Evolutionary conservation across 2,888 invertebrate genomes (phyloP), one percentile per base, ranked within the genome.

Genomic region (Heliconius sara): DNA sequence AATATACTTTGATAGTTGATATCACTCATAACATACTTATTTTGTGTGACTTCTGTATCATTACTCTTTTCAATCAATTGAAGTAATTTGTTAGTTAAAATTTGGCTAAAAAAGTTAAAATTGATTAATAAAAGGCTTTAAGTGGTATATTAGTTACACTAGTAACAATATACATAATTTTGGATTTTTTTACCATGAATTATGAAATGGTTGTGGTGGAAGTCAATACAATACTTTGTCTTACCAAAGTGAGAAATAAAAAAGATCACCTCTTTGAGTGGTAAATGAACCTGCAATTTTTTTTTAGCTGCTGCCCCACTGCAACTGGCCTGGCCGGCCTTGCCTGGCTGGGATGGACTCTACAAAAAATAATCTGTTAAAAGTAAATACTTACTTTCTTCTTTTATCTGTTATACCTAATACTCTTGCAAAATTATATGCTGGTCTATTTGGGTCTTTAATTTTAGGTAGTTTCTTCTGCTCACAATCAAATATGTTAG

Each of bases 401-500:
- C 97, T 96, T 75, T 93, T 91, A 79, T 96, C 96, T 12, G 97
- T 96, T 77, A 98, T 97, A 25, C 99, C 98, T 89, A 97, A 97
- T 79, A 96, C 94, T 84, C 97, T 96, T 0, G 97, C 96, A 86
- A 97, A 97, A 86, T 96, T 96, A 89, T 95, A 97, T 34, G 97
- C 97, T 13, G 98, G 97, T 85, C 97, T 96, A 43, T 93, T 90
- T 2, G 96, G 95, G 86, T 98, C 97, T 88, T 97, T 97, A 4
- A 96, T 92, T 90, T 96, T 97, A 0, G 98, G 97, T 72, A 98
- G 90, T 87, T 97, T 97, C 80, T 97, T 95, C 89, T 98, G 97
- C 87, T 97, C 96, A 30, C 97, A 96, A 93, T 99, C 98, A 91
- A 96, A 97, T 47, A 97, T 92, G 88, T 96, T 96, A 0, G 97